Evolutionary conservation across 2,797 vertebrate species (phyloP).

Genomic region (Cuculus canorus): DNA sequence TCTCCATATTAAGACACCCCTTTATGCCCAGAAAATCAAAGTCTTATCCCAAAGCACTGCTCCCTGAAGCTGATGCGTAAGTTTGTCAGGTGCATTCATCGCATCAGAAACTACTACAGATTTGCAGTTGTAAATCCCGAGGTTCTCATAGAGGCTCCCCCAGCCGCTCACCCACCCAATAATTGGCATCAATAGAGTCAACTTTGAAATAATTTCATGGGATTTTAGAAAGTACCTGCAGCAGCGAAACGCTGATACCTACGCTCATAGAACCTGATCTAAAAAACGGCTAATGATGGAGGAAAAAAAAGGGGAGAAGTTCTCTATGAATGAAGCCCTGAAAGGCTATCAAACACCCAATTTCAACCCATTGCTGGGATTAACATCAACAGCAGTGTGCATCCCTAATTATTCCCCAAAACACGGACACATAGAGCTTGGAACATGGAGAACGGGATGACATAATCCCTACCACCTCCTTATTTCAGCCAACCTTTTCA

Average conservation of each 20-base stretch:
- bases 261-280: not conserved
- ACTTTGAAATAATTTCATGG: accelerated
- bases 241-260: not conserved
- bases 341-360: not conserved
- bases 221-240: not conserved
- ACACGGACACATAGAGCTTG: accelerated
- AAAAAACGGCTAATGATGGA: not conserved
- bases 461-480: not conserved
- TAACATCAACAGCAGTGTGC: accelerated
- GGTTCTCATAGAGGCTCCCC: not conserved
- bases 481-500: not conserved
- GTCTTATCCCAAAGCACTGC: not conserved
- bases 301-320: not conserved
- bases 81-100: accelerated
- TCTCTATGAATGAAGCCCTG: not conserved
- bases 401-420: not conserved
- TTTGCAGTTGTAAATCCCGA: not conserved
- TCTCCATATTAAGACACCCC: accelerated
- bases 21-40: not conserved
- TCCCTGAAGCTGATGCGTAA: not conserved
- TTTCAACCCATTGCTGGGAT: accelerated
- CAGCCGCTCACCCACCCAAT: not conserved
- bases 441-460: not conserved
- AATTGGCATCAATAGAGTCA: not conserved
- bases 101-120: not conserved